Percentiles rank a stretch among this genome's conserved stretches.
phyloP scores from a whole-genome alignment of 2,113 vertebrate species.

The Bombycilla garrulus region DNA sequence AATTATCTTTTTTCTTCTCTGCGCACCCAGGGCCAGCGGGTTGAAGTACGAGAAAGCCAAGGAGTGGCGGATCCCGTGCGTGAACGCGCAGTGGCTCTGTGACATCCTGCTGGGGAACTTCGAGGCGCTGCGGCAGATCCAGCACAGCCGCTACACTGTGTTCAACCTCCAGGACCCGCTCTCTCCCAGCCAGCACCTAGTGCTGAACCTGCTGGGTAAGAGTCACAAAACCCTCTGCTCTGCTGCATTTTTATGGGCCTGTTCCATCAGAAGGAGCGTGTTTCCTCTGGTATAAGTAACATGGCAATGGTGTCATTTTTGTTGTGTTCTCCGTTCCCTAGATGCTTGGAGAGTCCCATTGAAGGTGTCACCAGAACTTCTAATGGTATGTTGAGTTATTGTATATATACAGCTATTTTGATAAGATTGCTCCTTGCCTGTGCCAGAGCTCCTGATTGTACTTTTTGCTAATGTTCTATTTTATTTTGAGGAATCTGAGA shows the following conservation, averaged over 20 bases:
- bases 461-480: background rate
- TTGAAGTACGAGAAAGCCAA: conserved; percentile 96
- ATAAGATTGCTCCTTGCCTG: background rate
- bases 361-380: conserved; percentile 88
- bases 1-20: background rate
- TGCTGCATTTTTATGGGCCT: background rate
- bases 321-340: conserved; percentile 35
- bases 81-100: conserved; percentile 94
- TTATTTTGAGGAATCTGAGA: background rate
- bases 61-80: conserved; percentile 96
- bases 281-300: background rate
- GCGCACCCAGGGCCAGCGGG: conserved; percentile 79
- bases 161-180: conserved; percentile 88
- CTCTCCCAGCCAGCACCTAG: conserved; percentile 85
- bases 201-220: conserved; percentile 86
- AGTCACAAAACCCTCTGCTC: background rate
- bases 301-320: background rate
- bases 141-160: conserved; percentile 84
- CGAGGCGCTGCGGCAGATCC: conserved; percentile 89
- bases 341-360: conserved; percentile 90
- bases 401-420: background rate
- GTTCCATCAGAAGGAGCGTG: accelerated
- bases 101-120: conserved; percentile 93
- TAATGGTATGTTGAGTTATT: conserved; percentile 80
- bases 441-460: background rate